A percentile compares a stretch with the other conserved stretches of the same genome.
Evolutionary conservation across 1,140 invertebrate species (phyloP).

Genomic region (Dendrolimus kikuchii): DNA sequence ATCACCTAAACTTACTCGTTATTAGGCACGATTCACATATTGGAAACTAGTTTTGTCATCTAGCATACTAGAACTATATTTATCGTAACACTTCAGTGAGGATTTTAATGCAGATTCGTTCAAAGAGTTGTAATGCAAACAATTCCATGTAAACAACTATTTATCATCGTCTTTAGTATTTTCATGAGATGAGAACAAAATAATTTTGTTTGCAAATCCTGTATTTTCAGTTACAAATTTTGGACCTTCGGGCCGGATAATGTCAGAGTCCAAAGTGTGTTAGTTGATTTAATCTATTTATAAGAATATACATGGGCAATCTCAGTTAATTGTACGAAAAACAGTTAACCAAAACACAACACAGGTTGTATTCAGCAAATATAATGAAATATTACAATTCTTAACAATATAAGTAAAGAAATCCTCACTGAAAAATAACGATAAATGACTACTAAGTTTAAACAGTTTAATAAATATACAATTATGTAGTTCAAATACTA

Average conservation of each 20-base stretch:
- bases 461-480: slow-evolving; percentile 5
- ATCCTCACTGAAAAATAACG: slow-evolving; percentile 4
- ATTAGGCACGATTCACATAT: slow-evolving; percentile 62
- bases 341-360: too few species aligned
- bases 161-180: too few species aligned
- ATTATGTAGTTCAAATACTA: slow-evolving; percentile 13
- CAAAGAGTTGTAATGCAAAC: background rate
- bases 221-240: too few species aligned
- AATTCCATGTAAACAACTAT: too few species aligned
- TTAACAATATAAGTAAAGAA: background rate
- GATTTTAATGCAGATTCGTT: slow-evolving; percentile 9
- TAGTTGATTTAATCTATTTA: too few species aligned
- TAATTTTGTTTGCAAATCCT: too few species aligned
- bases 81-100: slow-evolving; percentile 22
- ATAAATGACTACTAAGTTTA: background rate
- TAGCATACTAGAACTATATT: slow-evolving; percentile 52
- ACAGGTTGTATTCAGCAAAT: background rate
- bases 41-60: slow-evolving; percentile 37
- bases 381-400: background rate
- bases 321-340: too few species aligned
- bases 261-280: too few species aligned
- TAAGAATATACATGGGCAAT: too few species aligned
- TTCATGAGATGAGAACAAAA: too few species aligned
- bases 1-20: slow-evolving; percentile 33
- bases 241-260: too few species aligned